Conservation (phyloP, 1,140 invertebrate species). For the Ceratitis capitata region DNA sequence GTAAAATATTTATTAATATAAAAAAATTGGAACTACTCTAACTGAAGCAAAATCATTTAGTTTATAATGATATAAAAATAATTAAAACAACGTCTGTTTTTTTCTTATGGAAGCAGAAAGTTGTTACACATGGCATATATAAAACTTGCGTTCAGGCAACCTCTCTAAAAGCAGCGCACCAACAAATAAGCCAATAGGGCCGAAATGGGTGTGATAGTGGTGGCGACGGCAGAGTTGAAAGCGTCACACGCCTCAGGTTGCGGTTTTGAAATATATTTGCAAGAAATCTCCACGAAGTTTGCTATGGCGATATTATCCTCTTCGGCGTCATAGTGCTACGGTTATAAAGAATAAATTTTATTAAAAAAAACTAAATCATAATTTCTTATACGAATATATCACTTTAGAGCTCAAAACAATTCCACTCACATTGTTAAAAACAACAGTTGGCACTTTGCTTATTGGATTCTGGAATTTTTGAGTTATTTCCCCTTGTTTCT, state of each 20-base stretch:
- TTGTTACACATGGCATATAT: not conserved
- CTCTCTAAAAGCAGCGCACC: conserved; percentile 39
- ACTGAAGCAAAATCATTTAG: not conserved
- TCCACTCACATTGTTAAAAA: conserved; percentile 65
- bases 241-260: conserved; percentile 54
- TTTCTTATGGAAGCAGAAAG: not conserved
- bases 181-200: conserved; percentile 49
- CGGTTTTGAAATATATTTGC: conserved; percentile 53
- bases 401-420: not conserved
- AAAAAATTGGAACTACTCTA: not conserved
- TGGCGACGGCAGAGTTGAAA: conserved; percentile 50
- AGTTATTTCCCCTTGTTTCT: conserved; percentile 65
- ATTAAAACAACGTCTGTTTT: not conserved
- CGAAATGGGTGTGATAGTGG: conserved; percentile 49
- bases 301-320: conserved; percentile 54
- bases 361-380: not conserved
- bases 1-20: not conserved
- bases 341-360: not conserved
- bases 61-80: not conserved
- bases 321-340: conserved; percentile 56
- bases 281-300: conserved; percentile 55
- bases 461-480: conserved; percentile 63
- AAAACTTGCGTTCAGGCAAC: not conserved
- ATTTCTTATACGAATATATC: not conserved
- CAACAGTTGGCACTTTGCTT: conserved; percentile 67